Conservation (phyloP, 2,888 invertebrate species). For the Tachina grossa region DNA sequence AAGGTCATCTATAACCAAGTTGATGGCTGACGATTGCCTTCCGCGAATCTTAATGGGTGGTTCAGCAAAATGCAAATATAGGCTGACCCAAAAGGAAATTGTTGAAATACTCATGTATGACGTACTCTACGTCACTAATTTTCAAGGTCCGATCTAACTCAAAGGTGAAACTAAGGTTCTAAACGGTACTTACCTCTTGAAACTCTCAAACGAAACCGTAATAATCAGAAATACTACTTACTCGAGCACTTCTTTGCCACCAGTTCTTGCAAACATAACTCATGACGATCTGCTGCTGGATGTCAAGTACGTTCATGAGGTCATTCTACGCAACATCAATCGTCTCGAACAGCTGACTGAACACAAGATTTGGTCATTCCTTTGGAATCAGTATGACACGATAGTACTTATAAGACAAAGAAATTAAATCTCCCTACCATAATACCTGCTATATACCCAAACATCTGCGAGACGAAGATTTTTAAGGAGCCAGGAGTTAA, state of each 20-base stretch:
- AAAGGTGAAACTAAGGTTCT: neutral
- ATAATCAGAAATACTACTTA: constrained; percentile 5
- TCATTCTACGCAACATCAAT: too few species aligned
- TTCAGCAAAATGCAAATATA: constrained; percentile 24
- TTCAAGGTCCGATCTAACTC: neutral
- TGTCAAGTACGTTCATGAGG: too few species aligned
- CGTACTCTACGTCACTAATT: neutral
- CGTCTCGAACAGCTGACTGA: too few species aligned
- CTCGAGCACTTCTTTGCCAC: neutral
- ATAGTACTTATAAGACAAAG: too few species aligned
- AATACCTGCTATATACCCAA: too few species aligned
- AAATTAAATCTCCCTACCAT: too few species aligned
- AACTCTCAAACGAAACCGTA: constrained; percentile 3
- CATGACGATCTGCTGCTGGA: too few species aligned
- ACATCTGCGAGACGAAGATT: too few species aligned
- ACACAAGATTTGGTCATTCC: too few species aligned
- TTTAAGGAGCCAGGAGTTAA: too few species aligned
- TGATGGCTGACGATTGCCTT: neutral
- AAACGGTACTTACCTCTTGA: neutral
- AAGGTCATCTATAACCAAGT: constrained; percentile 5
- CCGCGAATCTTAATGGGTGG: constrained; percentile 19
- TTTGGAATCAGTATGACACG: too few species aligned
- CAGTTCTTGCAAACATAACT: too few species aligned
- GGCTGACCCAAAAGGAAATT: neutral
- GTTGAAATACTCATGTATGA: neutral